Evolutionary conservation across 2,888 invertebrate genomes (phyloP).

Genomic region (Cheilosia variabilis): DNA sequence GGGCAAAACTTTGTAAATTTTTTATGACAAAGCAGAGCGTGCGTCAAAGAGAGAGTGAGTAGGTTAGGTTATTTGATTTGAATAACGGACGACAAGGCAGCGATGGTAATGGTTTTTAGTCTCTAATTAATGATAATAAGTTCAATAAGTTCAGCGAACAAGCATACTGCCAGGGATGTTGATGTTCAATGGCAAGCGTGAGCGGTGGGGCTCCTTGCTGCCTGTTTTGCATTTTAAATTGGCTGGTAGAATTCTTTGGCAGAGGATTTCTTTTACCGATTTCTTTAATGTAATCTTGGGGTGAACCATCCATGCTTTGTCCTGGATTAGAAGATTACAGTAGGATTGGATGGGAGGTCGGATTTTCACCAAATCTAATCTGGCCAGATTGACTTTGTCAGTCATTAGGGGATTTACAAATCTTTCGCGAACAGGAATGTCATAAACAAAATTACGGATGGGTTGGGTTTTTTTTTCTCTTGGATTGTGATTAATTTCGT

Average conservation of each 20-base stretch:
- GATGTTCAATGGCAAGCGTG: neutral
- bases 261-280: conserved; percentile 16
- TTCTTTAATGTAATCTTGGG: conserved; percentile 33
- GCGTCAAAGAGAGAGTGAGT: neutral
- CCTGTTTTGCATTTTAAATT: conserved; percentile 57
- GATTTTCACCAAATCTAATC: conserved; percentile 29
- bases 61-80: conserved; percentile 16
- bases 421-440: neutral
- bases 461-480: neutral
- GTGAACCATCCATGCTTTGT: conserved; percentile 19
- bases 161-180: neutral
- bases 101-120: neutral
- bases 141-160: conserved; percentile 49
- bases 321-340: conserved; percentile 27
- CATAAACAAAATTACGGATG: neutral
- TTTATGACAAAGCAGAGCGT: conserved; percentile 21
- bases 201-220: neutral
- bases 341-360: neutral
- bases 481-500: conserved; percentile 20
- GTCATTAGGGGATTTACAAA: conserved; percentile 2
- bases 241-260: conserved; percentile 18
- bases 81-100: conserved; percentile 20
- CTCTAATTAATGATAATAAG: conserved; percentile 58
- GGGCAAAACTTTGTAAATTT: conserved; percentile 52
- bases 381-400: neutral